phyloP scores from a whole-genome alignment of 2,113 vertebrate species.

The Benitochromis conjunctus region DNA sequence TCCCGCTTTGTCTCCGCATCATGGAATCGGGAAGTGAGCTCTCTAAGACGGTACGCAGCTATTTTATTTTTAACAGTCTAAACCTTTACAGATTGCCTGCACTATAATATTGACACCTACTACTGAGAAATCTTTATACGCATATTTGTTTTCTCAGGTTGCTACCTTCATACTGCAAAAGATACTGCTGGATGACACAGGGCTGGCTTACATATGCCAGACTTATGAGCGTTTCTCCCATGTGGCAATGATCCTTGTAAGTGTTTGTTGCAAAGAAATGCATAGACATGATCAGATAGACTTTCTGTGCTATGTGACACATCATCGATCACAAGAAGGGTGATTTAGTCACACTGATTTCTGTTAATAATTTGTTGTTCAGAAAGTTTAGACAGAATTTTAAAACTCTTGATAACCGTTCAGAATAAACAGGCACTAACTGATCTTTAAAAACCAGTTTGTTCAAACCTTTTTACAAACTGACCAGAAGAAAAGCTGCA shows the following conservation, averaged over 20 bases:
- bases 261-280: not conserved
- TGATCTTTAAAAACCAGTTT: not conserved
- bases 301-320: not conserved
- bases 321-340: not conserved
- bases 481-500: not conserved
- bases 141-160: slow-evolving; percentile 73
- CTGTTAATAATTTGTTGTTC: not conserved
- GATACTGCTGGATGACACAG: slow-evolving; percentile 96
- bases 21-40: slow-evolving; percentile 99
- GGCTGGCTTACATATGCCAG: slow-evolving; percentile 96
- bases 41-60: slow-evolving; percentile 86
- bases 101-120: not conserved
- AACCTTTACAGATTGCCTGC: not conserved
- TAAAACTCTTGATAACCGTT: not conserved
- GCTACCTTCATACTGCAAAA: slow-evolving; percentile 98
- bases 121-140: not conserved
- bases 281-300: not conserved
- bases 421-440: not conserved
- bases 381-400: not conserved
- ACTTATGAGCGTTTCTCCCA: slow-evolving; percentile 97
- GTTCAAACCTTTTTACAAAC: not conserved
- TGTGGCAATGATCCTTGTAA: slow-evolving; percentile 97
- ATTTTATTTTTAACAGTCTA: not conserved
- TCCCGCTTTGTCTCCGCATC: slow-evolving; percentile 95
- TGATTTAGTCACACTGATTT: not conserved